Base-by-base conservation (phyloP, 2,888 invertebrate species). In the Mayetiola destructor region DNA sequence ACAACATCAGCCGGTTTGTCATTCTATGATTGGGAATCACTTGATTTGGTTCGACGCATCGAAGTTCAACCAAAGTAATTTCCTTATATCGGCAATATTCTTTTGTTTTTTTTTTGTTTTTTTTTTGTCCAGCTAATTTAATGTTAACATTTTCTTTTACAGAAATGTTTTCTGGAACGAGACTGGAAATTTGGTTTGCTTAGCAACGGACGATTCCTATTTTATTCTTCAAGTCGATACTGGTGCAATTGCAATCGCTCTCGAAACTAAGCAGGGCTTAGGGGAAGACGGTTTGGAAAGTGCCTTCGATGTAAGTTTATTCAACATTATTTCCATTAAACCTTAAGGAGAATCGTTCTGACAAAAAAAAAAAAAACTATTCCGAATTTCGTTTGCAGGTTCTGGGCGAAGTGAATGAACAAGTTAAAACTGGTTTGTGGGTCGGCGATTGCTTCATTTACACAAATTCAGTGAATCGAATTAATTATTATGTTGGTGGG, bases 401-500 rank as follows among this genome's bases (percentile, higher is more conserved):
- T 61, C 76, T 88, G 1, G 85, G 87, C 16, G 93, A 93, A 73
- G 84, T 94, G 57, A 88, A 82, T 63, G 97, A 97, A 73, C 79
- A 82, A 20, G 94, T 97, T 1, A 88, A 89, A 69, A 96, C 96
- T 0, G 96, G 95, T 4, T 72, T 93, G 14, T 97, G 96, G 96
- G 91, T 97, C 12, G 96, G 99, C 4, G 99, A 99, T 72, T 99
- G 99, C 69, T 99, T 99, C 72, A 96, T 99, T 64, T 99, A 99
- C 75, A 99, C 99, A 1, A 99, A 99, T 73, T 85, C 89, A 30
- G 86, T 95, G 1, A 97, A 99, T 74, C 80, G 97, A 60, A 86
- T 99, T 62, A 97, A 97, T 72, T 99, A 99, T 71, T 99, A 95
- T 68, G 99, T 99, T 18, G 99, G 99, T 29, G 99, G 99, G 18